Percentiles rank a stretch among this genome's conserved stretches.
These are phyloP conservation scores for Oreochromis niloticus DNA, from an alignment of 2,113 vertebrate species.

Conservation along the genomic window DNA sequence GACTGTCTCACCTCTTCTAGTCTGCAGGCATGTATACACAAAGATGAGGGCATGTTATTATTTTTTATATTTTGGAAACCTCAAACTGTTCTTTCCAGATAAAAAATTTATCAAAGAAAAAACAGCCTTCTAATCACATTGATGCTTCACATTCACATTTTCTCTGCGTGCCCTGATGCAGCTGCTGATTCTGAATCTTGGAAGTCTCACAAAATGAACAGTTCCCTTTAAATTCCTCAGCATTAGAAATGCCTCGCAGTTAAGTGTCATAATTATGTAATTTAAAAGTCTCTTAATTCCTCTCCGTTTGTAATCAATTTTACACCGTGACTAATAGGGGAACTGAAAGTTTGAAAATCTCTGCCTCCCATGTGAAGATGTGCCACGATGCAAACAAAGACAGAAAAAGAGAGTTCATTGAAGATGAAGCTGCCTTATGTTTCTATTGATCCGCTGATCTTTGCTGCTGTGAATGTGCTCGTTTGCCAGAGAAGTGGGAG, in stretches of 20 bases:
- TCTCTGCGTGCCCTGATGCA: neutral
- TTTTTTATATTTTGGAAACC: neutral
- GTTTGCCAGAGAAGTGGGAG: constrained; percentile 7
- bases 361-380: constrained; percentile 27
- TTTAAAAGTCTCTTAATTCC: constrained; percentile 32
- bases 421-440: neutral
- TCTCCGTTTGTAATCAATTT: constrained; percentile 53
- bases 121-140: neutral
- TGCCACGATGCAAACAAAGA: neutral
- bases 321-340: constrained; percentile 49
- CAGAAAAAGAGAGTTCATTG: neutral
- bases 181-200: neutral
- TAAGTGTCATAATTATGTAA: constrained; percentile 42
- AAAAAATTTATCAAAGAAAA: neutral
- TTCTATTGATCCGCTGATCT: constrained; percentile 19
- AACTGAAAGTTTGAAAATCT: constrained; percentile 36
- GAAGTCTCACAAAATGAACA: constrained; percentile 4
- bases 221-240: neutral
- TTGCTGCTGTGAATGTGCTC: neutral
- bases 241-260: constrained; percentile 2
- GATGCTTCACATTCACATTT: neutral
- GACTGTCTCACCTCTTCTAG: neutral
- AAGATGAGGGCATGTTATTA: neutral
- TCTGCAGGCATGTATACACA: neutral
- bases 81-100: neutral